These are phyloP conservation scores for Silurus asotus DNA, from an alignment of 2,113 vertebrate species.

Conservation along the genomic window DNA sequence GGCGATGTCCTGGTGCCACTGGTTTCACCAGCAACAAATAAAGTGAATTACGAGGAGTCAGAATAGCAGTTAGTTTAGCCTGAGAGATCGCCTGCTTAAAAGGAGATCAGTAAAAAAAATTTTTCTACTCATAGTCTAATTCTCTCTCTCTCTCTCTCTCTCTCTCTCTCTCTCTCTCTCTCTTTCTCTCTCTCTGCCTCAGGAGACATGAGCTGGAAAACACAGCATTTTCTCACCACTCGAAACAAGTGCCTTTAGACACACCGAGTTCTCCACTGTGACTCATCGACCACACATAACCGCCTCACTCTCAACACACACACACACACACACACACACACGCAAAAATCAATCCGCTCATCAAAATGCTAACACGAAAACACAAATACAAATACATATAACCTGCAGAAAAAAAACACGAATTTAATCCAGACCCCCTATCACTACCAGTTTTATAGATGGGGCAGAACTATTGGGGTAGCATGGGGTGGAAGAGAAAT, in stretches of 20 bases:
- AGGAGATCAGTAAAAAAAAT: not conserved
- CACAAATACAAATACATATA: not conserved
- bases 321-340: slow-evolving; percentile 2
- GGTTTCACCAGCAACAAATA: not conserved
- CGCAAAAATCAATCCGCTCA: slow-evolving; percentile 12
- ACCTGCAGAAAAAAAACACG: not conserved
- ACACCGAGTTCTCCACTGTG: slow-evolving; percentile 24
- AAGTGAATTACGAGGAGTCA: not conserved
- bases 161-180: not conserved
- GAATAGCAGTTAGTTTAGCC: not conserved
- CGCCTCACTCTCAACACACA: slow-evolving; percentile 32
- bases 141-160: not conserved
- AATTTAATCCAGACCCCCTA: not conserved
- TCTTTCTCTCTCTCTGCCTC: slow-evolving; percentile 12
- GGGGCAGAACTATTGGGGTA: not conserved
- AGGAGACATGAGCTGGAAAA: slow-evolving; percentile 40
- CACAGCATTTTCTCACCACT: slow-evolving; percentile 26
- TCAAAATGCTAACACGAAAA: not conserved
- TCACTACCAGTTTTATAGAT: not conserved
- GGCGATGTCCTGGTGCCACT: not conserved
- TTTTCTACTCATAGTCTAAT: not conserved
- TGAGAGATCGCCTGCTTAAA: not conserved
- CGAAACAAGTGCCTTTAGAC: slow-evolving; percentile 28
- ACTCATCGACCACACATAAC: slow-evolving; percentile 43
- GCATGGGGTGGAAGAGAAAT: no score